Conservation (phyloP, 2,113 vertebrate genomes). For the Daubentonia madagascariensis region DNA sequence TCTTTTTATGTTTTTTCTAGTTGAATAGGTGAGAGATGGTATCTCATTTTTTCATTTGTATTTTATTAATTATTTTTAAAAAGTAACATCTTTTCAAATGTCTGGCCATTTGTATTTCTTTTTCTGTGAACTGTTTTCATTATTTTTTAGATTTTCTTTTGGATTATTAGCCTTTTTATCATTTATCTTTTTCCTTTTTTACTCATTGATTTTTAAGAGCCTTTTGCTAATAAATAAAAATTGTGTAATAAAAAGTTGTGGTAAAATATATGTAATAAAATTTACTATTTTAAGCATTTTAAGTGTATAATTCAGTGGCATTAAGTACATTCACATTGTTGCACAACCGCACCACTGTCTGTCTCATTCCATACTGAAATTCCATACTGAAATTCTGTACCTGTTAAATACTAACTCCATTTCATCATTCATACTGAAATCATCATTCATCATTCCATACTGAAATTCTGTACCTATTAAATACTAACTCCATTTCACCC, state of each 20-base stretch:
- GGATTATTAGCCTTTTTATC: background rate
- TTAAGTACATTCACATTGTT: background rate
- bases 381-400: too few species aligned
- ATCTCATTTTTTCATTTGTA: conserved; percentile 19
- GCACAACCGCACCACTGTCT: background rate
- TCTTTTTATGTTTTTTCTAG: background rate
- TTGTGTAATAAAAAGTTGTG: background rate
- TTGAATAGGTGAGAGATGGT: background rate
- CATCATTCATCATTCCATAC: too few species aligned
- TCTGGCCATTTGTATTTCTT: background rate
- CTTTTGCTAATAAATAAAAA: background rate
- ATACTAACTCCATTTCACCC: background rate
- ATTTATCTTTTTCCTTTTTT: background rate
- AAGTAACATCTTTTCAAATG: background rate
- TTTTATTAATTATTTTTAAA: background rate
- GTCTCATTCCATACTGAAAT: background rate
- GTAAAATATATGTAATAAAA: background rate
- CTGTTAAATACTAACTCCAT: background rate
- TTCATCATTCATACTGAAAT: background rate
- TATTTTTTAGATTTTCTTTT: background rate
- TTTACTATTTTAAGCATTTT: background rate
- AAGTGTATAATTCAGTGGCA: background rate
- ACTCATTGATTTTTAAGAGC: background rate
- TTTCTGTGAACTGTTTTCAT: background rate
- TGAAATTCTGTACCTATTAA: too few species aligned